Evolutionary conservation across 2,113 vertebrate genomes (phyloP).

Genomic region (Thunnus thynnus): DNA sequence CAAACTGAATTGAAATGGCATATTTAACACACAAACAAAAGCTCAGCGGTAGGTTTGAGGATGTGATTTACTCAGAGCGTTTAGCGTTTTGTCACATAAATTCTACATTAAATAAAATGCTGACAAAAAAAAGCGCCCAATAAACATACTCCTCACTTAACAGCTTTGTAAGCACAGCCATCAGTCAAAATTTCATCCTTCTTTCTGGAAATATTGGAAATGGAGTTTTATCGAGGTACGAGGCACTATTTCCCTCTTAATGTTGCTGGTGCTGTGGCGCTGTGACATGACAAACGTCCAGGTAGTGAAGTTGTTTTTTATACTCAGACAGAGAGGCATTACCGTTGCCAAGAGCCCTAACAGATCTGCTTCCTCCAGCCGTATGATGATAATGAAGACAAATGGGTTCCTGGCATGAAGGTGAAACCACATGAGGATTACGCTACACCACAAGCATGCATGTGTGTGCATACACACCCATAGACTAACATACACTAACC

Average conservation of each 20-base stretch:
- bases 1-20: conserved; percentile 42
- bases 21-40: conserved; percentile 59
- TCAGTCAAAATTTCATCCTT: conserved; percentile 36
- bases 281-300: conserved; percentile 67
- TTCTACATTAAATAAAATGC: conserved; percentile 33
- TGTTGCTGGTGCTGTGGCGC: conserved; percentile 14
- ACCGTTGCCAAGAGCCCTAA: conserved; percentile 58
- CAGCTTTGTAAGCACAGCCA: conserved; percentile 28
- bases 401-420: conserved; percentile 67
- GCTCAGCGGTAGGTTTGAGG: conserved; percentile 27
- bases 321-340: conserved; percentile 61
- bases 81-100: conserved; percentile 49
- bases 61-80: conserved; percentile 47
- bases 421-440: conserved; percentile 75
- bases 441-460: conserved; percentile 27
- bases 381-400: conserved; percentile 77
- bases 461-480: conserved; percentile 17
- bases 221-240: conserved; percentile 35
- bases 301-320: conserved; percentile 62
- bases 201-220: conserved; percentile 45
- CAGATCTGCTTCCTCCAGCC: conserved; percentile 68
- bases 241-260: conserved; percentile 40
- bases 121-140: conserved; percentile 19
- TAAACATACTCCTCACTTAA: conserved; percentile 28
- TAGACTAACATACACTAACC: conserved; percentile 23